Percentiles rank a stretch among this genome's conserved stretches.
Evolutionary conservation across 2,888 invertebrate species (phyloP).

Genomic region (Ornithoptera alexandrae): DNA sequence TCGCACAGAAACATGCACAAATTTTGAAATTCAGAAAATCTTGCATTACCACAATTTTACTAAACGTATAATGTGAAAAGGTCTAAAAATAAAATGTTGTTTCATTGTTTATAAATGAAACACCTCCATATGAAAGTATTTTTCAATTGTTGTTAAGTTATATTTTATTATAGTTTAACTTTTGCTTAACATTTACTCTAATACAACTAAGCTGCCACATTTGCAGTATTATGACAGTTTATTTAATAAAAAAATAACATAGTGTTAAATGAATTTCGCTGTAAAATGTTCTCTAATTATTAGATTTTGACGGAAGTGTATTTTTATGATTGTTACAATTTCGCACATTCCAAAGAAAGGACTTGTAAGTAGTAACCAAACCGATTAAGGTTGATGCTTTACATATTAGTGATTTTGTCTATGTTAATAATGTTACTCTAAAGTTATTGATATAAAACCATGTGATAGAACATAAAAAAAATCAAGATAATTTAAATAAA

Average conservation of each 20-base stretch:
- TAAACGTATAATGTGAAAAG: not conserved
- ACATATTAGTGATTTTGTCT: not conserved
- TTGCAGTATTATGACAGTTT: not conserved
- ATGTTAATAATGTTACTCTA: not conserved
- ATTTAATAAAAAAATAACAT: not conserved
- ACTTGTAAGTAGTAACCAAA: too few relatives aligned
- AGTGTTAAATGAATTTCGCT: not conserved
- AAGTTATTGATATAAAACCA: not conserved
- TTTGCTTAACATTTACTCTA: too few relatives aligned
- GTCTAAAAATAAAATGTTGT: too few relatives aligned
- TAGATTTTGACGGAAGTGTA: too few relatives aligned
- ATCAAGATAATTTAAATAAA: conserved; percentile 19
- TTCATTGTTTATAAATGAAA: too few relatives aligned
- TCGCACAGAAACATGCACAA: not conserved
- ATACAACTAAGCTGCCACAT: not conserved
- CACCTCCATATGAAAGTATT: too few relatives aligned
- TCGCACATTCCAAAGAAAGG: too few relatives aligned
- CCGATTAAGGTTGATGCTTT: too few relatives aligned
- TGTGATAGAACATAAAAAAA: conserved; percentile 3
- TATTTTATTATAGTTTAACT: too few relatives aligned
- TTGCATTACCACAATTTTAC: not conserved
- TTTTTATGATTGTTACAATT: too few relatives aligned
- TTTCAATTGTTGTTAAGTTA: too few relatives aligned
- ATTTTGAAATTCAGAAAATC: conserved; percentile 1
- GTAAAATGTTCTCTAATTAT: not conserved